These are phyloP conservation scores for Delia radicum DNA, from an alignment of 1,140 invertebrate genomes.

Conservation along the genomic window DNA sequence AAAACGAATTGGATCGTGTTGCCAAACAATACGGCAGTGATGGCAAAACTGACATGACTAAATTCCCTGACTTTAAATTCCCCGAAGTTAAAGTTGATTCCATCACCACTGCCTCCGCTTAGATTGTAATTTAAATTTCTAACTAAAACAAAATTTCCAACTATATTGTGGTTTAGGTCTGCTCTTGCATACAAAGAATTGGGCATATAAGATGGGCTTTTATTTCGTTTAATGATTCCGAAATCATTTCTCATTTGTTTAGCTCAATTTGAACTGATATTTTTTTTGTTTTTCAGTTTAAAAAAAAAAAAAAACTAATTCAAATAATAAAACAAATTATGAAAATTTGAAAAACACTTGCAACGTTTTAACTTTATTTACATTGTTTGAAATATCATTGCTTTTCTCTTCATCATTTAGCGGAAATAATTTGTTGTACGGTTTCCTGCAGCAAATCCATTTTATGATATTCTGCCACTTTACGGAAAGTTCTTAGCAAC, in stretches of 20 bases:
- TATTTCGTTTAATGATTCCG: background rate
- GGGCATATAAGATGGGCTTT: background rate
- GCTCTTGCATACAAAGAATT: background rate
- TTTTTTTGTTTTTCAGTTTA: background rate
- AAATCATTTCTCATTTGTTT: background rate
- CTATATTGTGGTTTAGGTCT: background rate
- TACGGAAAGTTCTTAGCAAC: conserved; percentile 69
- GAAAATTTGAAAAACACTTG: conserved; percentile 23
- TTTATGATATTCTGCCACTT: conserved; percentile 48
- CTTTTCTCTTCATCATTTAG: conserved; percentile 54
- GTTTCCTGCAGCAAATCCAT: conserved; percentile 49
- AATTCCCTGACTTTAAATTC: conserved; percentile 86
- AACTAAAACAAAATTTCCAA: background rate
- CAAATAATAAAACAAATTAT: conserved; percentile 5
- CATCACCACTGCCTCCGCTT: conserved; percentile 57
- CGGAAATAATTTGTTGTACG: conserved; percentile 39
- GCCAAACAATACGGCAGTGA: conserved; percentile 75
- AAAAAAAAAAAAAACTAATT: background rate
- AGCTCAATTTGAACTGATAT: background rate
- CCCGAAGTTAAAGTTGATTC: conserved; percentile 66
- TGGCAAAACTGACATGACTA: conserved; percentile 76
- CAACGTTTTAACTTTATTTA: conserved; percentile 38
- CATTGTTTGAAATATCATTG: conserved; percentile 59
- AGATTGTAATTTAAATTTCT: conserved; percentile 5
- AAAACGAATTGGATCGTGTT: conserved; percentile 78